Evolutionary conservation across 2,888 invertebrate species (phyloP).

Genomic region (Xanthia icteritia): DNA sequence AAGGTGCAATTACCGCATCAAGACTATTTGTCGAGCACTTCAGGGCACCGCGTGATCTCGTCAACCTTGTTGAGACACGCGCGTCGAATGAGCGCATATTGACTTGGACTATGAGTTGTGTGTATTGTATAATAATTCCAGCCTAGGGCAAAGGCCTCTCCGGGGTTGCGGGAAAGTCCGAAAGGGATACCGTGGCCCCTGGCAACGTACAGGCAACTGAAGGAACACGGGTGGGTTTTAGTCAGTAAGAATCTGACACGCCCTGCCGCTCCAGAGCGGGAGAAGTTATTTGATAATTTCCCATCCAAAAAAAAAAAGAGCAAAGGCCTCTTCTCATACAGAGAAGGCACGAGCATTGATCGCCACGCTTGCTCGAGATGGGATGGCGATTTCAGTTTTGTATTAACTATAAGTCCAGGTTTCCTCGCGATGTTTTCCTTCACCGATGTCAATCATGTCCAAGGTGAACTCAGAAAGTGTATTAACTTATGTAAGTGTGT

Average conservation of each 20-base stretch:
- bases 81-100: conserved; percentile 45
- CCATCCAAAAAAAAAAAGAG: too few species aligned
- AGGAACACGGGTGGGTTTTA: too few species aligned
- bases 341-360: neutral
- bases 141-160: neutral
- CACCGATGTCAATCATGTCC: too few species aligned
- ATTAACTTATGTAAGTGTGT: neutral
- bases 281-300: too few species aligned
- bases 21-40: conserved; percentile 60
- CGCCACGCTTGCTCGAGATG: too few species aligned
- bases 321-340: neutral
- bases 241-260: too few species aligned
- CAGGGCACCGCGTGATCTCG: conserved; percentile 36
- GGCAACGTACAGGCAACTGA: too few species aligned
- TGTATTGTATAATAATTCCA: neutral
- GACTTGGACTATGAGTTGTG: conserved; percentile 28
- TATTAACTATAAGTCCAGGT: neutral
- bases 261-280: too few species aligned
- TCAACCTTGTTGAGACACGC: conserved; percentile 32
- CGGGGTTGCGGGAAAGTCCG: too few species aligned
- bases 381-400: neutral
- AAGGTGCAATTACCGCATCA: conserved; percentile 55
- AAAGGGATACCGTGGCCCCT: too few species aligned
- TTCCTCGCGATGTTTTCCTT: neutral
- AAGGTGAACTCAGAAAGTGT: neutral